Evolutionary conservation across 1,140 invertebrate genomes (phyloP), one percentile per base, ranked within the genome.

Genomic region (Pectinophora gossypiella): DNA sequence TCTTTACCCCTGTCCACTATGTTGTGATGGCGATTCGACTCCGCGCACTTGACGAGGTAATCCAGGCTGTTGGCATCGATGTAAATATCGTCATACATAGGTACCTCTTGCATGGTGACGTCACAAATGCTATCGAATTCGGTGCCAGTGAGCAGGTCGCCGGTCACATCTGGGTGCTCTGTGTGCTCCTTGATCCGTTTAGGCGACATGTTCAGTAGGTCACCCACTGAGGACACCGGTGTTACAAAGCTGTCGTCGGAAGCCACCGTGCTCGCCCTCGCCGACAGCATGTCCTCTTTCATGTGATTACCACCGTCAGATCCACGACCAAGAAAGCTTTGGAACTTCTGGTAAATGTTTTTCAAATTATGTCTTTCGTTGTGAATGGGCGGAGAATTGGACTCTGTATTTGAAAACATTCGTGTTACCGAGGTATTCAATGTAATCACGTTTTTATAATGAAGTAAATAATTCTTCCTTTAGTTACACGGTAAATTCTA

Each of bases 1-100:
- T 91, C 89, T 42, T 88, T 80, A 47, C 89, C 87, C 42, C 85
- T 80, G 61, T 83, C 85, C 16, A 85, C 70, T 15, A 67, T 62
- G 3, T 61, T 79, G 4, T 65, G 60, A 51, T 78, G 70, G 15
- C 61, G 56, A 46, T 76, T 80, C 12, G 83, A 78, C 40, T 73
- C 72, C 4, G 73, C 71, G 55, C 81, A 83, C 50, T 75, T 74
- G 4, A 72, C 71, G n/a, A 84, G 64, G 46, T 76, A 86, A 60
- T 84, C 83, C 21, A 86, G 68, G 43, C 74, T 81, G 23, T 52
- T 77, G 12, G 76, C 67, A 55, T 85, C 80, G 13, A 78, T 81
- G 27, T 74, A 75, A 46, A 77, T 65, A 51, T 82, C 74, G 38
- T 84, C 76, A 38, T 68, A 67, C n/a, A 58, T 40, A 0, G 68